These are phyloP conservation scores for Lagodon rhomboides DNA, from an alignment of 2,797 vertebrate genomes.

Conservation along the genomic window DNA sequence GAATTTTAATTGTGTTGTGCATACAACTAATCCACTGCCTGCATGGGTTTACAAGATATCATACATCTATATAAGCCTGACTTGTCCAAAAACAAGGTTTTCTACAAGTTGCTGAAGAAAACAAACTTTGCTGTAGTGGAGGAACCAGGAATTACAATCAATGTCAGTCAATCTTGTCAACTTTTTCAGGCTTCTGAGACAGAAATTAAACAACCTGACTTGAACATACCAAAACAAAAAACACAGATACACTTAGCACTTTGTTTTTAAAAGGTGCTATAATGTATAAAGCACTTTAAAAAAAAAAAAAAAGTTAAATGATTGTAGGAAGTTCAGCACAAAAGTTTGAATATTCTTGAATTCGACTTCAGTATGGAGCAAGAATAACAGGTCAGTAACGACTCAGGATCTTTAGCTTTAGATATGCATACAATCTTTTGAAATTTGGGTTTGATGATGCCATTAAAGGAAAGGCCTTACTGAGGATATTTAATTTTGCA, in stretches of 20 bases:
- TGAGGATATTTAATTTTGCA: constrained; percentile 36
- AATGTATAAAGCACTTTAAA: too few species aligned
- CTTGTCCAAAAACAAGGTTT: too few species aligned
- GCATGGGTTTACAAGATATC: not conserved
- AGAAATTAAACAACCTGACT: not conserved
- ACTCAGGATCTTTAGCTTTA: not conserved
- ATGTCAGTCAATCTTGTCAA: too few species aligned
- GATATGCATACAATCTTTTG: not conserved
- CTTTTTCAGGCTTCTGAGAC: not conserved
- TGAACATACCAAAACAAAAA: not conserved
- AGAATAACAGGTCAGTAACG: not conserved
- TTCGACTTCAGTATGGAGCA: not conserved
- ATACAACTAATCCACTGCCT: not conserved
- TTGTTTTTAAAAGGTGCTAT: too few species aligned
- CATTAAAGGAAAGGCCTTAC: not conserved
- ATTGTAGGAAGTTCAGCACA: not conserved
- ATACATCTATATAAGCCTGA: not conserved
- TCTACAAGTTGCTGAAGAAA: too few species aligned
- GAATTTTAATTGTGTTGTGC: not conserved
- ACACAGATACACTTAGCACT: too few species aligned
- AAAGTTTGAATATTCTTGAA: not conserved
- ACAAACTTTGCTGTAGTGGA: too few species aligned
- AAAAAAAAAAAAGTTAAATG: not conserved
- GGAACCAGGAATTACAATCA: too few species aligned
- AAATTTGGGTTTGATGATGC: not conserved